Percentiles rank a stretch among this genome's conserved stretches.
Conservation (phyloP, 2,113 vertebrate genomes). For the Anser brachyrhynchus region DNA sequence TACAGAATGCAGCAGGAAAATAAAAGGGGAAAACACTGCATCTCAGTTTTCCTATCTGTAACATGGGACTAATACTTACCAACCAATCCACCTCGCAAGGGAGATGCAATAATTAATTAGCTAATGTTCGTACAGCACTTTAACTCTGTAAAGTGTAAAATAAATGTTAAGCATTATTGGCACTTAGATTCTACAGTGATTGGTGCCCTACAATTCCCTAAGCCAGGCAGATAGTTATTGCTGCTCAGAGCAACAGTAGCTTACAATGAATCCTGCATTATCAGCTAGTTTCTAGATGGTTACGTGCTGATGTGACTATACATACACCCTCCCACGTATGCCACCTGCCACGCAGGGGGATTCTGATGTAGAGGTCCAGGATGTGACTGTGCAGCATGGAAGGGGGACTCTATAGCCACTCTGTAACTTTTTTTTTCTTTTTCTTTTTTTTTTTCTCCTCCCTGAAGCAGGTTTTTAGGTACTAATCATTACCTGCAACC, state of each 20-base stretch:
- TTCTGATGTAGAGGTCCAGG: background rate
- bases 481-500: background rate
- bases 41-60: constrained; percentile 64
- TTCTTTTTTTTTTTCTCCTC: background rate
- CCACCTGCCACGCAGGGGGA: background rate
- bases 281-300: constrained; percentile 35
- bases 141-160: constrained; percentile 72
- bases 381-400: background rate
- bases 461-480: background rate
- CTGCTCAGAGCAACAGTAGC: constrained; percentile 52
- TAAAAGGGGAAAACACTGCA: constrained; percentile 45
- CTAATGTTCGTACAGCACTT: constrained; percentile 72
- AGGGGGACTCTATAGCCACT: background rate
- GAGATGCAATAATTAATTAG: constrained; percentile 73
- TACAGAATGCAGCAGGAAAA: constrained; percentile 23
- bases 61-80: constrained; percentile 68
- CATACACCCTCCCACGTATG: background rate
- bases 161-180: constrained; percentile 74
- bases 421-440: background rate
- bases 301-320: background rate
- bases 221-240: constrained; percentile 65
- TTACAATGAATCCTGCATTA: constrained; percentile 9
- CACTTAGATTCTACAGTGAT: constrained; percentile 71
- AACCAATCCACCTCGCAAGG: constrained; percentile 58
- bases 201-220: constrained; percentile 71